Evolutionary conservation across 2,113 vertebrate species (phyloP).

Genomic region (human): GRCh38 chr4:153988001-153988500

Average conservation of each 20-base stretch:
- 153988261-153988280: background rate
- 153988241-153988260: background rate
- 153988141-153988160: background rate
- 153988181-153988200: background rate
- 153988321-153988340: background rate
- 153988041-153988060: background rate
- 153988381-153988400: background rate
- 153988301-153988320: background rate
- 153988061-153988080: background rate
- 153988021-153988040: background rate
- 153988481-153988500: background rate
- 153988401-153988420: background rate
- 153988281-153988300: background rate
- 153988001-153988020: background rate
- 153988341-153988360: background rate
- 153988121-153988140: background rate
- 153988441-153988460: background rate
- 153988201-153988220: background rate
- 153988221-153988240: background rate
- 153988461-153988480: background rate
- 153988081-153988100: background rate
- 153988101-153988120: background rate
- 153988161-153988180: background rate
- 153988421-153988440: background rate
- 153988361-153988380: background rate